These are phyloP conservation scores for Pseudopipra pipra DNA, from an alignment of 2,113 vertebrate genomes.

Conservation along the genomic window DNA sequence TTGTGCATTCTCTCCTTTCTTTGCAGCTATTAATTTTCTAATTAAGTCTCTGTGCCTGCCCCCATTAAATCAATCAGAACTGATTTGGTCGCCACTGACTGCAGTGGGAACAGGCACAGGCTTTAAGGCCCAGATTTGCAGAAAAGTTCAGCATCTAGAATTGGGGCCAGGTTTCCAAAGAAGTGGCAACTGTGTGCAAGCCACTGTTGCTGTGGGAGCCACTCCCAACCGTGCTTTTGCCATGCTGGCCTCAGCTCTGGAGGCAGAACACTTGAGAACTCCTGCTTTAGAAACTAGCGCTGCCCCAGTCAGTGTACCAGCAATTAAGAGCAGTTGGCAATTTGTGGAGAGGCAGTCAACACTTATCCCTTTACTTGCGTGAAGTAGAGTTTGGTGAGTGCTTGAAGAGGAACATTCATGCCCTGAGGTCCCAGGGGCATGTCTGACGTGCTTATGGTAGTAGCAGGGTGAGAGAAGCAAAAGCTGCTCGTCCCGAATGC, in stretches of 20 bases:
- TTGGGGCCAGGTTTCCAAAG: neutral
- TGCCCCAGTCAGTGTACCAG: neutral
- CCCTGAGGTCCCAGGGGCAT: neutral
- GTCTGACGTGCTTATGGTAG: neutral
- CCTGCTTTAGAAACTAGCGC: neutral
- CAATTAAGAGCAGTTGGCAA: neutral
- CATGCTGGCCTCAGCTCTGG: neutral
- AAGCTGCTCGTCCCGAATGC: neutral
- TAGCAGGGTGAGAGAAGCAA: neutral
- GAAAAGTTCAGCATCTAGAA: neutral
- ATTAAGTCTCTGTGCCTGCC: slow-evolving; percentile 29
- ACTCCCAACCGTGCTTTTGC: neutral
- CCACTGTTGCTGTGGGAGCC: neutral
- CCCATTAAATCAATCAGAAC: slow-evolving; percentile 45
- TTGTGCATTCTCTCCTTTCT: neutral
- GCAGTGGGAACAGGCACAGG: neutral
- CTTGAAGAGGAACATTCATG: neutral
- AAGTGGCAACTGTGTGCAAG: neutral
- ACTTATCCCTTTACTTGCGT: neutral
- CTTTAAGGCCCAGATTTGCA: neutral
- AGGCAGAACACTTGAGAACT: neutral
- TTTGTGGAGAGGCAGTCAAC: neutral
- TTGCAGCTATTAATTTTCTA: slow-evolving; percentile 42
- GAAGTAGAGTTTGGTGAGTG: neutral
- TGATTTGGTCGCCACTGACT: neutral